Evolutionary conservation across 2,113 vertebrate species (phyloP).

Genomic region (pig (Sus scrofa)): DNA sequence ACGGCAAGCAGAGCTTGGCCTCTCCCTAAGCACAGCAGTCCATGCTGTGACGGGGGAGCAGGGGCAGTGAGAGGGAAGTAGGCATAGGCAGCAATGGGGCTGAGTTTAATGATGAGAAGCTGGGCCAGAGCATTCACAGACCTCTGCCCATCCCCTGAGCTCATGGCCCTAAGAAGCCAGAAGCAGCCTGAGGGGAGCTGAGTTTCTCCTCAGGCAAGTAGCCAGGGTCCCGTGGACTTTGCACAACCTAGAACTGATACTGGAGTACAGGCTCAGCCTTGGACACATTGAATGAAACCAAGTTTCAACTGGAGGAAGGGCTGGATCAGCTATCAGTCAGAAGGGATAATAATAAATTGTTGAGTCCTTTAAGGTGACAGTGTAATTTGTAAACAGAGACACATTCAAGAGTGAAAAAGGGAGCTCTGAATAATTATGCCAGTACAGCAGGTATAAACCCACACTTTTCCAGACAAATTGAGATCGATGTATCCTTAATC

Average conservation of each 20-base stretch:
- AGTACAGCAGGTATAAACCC: background rate
- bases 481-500: background rate
- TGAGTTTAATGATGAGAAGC: conserved; percentile 80
- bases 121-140: conserved; percentile 75
- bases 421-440: background rate
- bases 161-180: conserved; percentile 68
- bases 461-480: background rate
- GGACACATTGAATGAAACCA: background rate
- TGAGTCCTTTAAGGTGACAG: background rate
- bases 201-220: conserved; percentile 73
- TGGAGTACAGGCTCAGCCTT: background rate
- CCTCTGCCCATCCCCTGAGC: conserved; percentile 76
- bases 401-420: background rate
- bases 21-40: conserved; percentile 21
- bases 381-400: background rate
- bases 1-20: conserved; percentile 42
- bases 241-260: background rate
- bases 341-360: background rate
- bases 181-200: conserved; percentile 72
- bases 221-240: conserved; percentile 71
- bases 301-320: background rate
- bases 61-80: conserved; percentile 77
- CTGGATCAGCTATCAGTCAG: background rate
- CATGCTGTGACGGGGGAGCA: background rate
- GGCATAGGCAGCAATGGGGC: conserved; percentile 80